Percentiles rank a stretch among this genome's conserved stretches.
Conservation (phyloP, 1,140 invertebrate genomes). For the Saccostrea echinata region DNA sequence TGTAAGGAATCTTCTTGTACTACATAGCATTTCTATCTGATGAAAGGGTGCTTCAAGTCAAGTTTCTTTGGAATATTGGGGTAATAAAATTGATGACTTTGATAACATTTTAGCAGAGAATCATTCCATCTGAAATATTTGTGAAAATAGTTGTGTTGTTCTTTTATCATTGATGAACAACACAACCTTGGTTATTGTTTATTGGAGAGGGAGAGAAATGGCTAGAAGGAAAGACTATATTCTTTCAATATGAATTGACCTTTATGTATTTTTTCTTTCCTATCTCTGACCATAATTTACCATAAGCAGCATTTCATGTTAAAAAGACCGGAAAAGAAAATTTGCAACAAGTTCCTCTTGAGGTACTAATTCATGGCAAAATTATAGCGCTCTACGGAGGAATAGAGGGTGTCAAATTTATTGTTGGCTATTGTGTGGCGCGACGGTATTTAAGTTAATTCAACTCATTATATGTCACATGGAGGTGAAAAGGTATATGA, state of each 20-base stretch:
- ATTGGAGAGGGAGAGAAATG: not conserved
- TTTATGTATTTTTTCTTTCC: not conserved
- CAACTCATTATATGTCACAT: slow-evolving; percentile 34
- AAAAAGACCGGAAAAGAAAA: not conserved
- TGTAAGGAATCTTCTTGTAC: not conserved
- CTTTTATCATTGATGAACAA: not conserved
- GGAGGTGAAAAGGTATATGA: slow-evolving; percentile 28
- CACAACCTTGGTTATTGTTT: not conserved
- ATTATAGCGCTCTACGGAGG: not conserved
- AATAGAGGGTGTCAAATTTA: slow-evolving; percentile 18
- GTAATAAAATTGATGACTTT: slow-evolving; percentile 5
- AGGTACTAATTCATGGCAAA: not conserved
- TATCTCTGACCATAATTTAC: slow-evolving; percentile 14
- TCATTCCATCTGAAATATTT: not conserved
- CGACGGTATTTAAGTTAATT: not conserved
- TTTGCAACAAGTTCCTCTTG: not conserved
- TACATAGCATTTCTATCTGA: not conserved
- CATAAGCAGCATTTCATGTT: not conserved
- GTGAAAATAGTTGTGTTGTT: not conserved
- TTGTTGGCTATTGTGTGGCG: slow-evolving; percentile 8
- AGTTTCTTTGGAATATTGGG: not conserved
- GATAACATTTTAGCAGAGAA: not conserved
- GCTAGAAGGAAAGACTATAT: not conserved
- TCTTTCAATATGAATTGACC: not conserved
- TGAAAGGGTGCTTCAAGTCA: not conserved